These are phyloP conservation scores for Drosophila kohkoa DNA, from an alignment of 1,140 invertebrate genomes.

Conservation along the genomic window DNA sequence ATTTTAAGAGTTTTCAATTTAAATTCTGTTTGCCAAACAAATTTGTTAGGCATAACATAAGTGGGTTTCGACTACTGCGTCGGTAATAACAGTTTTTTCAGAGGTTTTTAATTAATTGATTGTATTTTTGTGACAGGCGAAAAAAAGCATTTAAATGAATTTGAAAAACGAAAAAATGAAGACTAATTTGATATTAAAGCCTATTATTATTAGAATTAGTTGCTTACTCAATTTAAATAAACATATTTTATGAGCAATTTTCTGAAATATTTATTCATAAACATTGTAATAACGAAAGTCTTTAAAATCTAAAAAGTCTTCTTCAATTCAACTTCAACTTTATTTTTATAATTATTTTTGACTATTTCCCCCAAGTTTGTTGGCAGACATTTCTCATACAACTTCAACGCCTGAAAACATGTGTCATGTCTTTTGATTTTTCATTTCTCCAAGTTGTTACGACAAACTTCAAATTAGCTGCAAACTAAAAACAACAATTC, in stretches of 20 bases:
- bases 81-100: slow-evolving; percentile 31
- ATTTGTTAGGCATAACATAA: slow-evolving; percentile 44
- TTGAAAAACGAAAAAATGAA: slow-evolving; percentile 11
- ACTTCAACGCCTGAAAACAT: slow-evolving; percentile 23
- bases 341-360: slow-evolving; percentile 16
- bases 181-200: too few species aligned
- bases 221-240: too few species aligned
- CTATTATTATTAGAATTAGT: too few species aligned
- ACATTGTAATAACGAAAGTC: not conserved
- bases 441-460: slow-evolving; percentile 32
- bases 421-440: slow-evolving; percentile 52
- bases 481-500: slow-evolving; percentile 51
- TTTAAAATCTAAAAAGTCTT: not conserved
- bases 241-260: too few species aligned
- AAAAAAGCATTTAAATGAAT: slow-evolving; percentile 15
- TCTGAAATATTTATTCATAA: too few species aligned
- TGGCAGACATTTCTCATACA: slow-evolving; percentile 36
- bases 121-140: slow-evolving; percentile 63
- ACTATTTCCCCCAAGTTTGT: not conserved
- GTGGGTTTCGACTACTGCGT: slow-evolving; percentile 18
- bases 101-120: slow-evolving; percentile 70
- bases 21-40: slow-evolving; percentile 52
- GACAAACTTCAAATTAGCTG: slow-evolving; percentile 72
- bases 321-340: not conserved
- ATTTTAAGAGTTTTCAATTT: slow-evolving; percentile 50